These are phyloP conservation scores for Myotis daubentonii DNA, from an alignment of 2,797 vertebrate genomes.

Conservation along the genomic window DNA sequence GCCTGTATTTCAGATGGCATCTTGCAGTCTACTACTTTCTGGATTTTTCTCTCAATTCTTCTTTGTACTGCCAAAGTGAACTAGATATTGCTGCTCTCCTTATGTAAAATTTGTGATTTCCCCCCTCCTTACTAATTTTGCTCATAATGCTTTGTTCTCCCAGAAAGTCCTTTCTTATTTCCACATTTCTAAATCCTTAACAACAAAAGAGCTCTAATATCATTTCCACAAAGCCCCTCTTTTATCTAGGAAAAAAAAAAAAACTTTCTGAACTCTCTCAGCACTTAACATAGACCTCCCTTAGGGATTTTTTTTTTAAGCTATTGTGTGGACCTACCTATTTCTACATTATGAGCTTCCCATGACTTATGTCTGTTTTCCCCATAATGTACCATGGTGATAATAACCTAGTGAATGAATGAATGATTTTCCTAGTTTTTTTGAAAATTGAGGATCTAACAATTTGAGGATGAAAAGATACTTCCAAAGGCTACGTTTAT, in stretches of 20 bases:
- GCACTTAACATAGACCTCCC: not conserved
- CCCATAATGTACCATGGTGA: not conserved
- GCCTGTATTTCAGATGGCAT: not conserved
- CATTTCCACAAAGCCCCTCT: not conserved
- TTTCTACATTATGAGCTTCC: not conserved
- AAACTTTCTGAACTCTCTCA: not conserved
- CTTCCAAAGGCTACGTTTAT: not conserved
- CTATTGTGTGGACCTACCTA: not conserved
- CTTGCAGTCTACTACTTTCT: not conserved
- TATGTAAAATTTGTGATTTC: not conserved
- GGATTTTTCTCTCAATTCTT: not conserved
- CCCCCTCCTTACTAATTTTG: not conserved
- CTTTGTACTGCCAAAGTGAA: not conserved
- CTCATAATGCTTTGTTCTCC: not conserved
- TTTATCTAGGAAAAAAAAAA: not conserved
- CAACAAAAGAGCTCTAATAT: not conserved
- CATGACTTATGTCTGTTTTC: not conserved
- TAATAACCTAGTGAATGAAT: not conserved
- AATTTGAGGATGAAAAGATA: not conserved
- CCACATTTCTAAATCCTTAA: slow-evolving; percentile 33
- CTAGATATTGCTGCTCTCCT: not conserved
- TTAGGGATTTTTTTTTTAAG: not conserved
- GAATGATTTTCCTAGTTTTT: not conserved
- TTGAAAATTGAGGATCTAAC: not conserved
- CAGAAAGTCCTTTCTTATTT: slow-evolving; percentile 10